A percentile compares a stretch with the other conserved stretches of the same genome.
Conservation (phyloP, 2,113 vertebrate species). For the Pseudorectes ferrugineus region DNA sequence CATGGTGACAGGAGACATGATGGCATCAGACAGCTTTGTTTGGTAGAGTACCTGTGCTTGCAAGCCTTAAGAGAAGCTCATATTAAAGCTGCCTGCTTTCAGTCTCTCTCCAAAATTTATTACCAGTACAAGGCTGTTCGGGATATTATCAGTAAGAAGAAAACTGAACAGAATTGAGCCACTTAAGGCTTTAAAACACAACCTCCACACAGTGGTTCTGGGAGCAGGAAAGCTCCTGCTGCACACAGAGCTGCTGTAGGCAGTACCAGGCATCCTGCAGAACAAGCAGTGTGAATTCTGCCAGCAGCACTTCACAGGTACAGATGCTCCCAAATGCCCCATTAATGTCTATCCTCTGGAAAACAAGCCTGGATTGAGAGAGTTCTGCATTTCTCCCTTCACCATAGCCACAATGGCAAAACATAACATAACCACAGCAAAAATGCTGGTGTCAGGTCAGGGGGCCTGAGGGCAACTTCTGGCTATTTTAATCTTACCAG, state of each 20-base stretch:
- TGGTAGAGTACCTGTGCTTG: background rate
- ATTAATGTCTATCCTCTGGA: background rate
- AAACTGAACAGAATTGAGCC: background rate
- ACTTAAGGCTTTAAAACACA: background rate
- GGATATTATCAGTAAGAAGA: background rate
- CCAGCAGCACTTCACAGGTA: background rate
- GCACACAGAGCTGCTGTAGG: background rate
- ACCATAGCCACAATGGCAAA: background rate
- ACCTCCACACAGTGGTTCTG: background rate
- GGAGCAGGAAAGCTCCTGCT: background rate
- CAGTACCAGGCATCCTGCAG: background rate
- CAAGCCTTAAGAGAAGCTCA: background rate
- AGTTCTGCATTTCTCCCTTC: background rate
- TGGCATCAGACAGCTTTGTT: background rate
- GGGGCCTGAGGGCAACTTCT: background rate
- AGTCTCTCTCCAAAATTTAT: background rate
- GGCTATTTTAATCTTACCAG: background rate
- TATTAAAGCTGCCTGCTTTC: background rate
- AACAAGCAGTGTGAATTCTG: background rate
- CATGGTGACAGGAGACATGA: rapidly evolving
- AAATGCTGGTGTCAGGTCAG: background rate
- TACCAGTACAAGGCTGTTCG: background rate
- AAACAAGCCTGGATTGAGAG: background rate
- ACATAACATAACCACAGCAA: background rate
- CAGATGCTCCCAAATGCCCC: background rate